Evolutionary conservation across 1,140 invertebrate genomes (phyloP).

Genomic region (Armadillidium nasatum): DNA sequence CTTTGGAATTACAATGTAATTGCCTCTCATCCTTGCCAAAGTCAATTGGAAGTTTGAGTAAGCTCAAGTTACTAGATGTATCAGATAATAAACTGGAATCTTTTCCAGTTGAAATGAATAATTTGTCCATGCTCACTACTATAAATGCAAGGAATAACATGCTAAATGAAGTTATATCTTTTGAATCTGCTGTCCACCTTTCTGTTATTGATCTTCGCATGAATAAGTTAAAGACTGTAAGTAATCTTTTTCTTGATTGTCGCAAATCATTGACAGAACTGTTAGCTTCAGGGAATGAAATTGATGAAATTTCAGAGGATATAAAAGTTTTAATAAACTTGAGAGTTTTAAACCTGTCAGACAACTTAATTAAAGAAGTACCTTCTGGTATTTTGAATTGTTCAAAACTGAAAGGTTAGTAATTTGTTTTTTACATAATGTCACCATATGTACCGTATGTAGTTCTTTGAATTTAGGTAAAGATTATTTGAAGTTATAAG

Average conservation of each 20-base stretch:
- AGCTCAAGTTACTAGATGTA: background rate
- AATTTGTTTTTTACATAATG: background rate
- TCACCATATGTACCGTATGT: too few relatives aligned
- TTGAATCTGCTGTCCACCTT: background rate
- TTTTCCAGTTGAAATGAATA: background rate
- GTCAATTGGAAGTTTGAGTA: background rate
- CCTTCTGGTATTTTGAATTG: too few relatives aligned
- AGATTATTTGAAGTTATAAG: too few relatives aligned
- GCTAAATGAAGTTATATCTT: background rate
- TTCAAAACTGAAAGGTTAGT: background rate
- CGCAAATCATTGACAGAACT: background rate
- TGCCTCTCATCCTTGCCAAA: background rate
- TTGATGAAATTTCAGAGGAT: background rate
- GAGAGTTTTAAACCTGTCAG: background rate
- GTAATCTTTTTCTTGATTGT: background rate
- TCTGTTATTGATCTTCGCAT: background rate
- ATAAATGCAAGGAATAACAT: background rate
- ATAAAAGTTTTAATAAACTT: background rate
- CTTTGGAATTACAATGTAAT: background rate
- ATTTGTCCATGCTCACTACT: background rate
- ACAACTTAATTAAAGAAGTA: background rate
- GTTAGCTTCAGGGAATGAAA: background rate
- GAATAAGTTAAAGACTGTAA: background rate
- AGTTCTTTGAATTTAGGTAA: too few relatives aligned
- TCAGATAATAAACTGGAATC: background rate